A percentile compares a stretch with the other conserved stretches of the same genome.
These are phyloP conservation scores for Cololabis saira DNA, from an alignment of 2,113 vertebrate species.

Conservation along the genomic window DNA sequence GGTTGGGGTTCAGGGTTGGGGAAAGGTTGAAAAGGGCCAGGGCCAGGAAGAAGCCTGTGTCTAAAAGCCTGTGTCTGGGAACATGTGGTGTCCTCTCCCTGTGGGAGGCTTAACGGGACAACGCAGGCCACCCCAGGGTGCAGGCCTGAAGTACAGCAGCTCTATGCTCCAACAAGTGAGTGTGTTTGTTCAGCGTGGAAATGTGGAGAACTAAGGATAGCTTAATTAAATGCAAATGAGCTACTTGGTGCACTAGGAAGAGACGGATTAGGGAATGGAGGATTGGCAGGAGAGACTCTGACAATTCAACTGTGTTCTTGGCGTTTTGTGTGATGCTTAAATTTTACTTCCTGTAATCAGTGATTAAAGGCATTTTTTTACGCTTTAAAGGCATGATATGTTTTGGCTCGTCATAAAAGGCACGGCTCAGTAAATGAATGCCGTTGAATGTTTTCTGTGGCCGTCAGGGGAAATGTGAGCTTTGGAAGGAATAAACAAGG, in stretches of 20 bases:
- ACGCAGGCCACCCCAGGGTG: conserved; percentile 20
- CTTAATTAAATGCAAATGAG: conserved; percentile 21
- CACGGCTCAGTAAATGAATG: neutral
- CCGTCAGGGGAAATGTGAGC: neutral
- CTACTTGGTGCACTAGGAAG: neutral
- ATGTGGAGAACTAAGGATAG: neutral
- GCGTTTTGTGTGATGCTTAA: no score
- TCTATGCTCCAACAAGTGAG: neutral
- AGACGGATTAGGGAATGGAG: neutral
- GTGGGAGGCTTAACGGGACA: conserved; percentile 22
- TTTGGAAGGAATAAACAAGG: neutral
- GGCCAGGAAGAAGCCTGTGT: no score
- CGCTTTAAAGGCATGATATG: neutral
- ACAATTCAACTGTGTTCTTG: no score
- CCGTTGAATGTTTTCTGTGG: neutral
- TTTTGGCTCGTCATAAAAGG: neutral
- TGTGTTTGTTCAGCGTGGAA: conserved; percentile 21
- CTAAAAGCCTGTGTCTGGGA: no score
- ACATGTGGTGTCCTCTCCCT: neutral
- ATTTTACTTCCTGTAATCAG: neutral
- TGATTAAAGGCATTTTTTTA: neutral
- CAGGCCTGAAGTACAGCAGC: conserved; percentile 36
- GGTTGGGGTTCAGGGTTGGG: no score
- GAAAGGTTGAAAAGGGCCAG: no score
- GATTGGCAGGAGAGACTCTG: neutral